Evolutionary conservation across 2,797 vertebrate genomes (phyloP), one percentile per base, ranked within the genome.

Genomic region (Tenualosa ilisha): DNA sequence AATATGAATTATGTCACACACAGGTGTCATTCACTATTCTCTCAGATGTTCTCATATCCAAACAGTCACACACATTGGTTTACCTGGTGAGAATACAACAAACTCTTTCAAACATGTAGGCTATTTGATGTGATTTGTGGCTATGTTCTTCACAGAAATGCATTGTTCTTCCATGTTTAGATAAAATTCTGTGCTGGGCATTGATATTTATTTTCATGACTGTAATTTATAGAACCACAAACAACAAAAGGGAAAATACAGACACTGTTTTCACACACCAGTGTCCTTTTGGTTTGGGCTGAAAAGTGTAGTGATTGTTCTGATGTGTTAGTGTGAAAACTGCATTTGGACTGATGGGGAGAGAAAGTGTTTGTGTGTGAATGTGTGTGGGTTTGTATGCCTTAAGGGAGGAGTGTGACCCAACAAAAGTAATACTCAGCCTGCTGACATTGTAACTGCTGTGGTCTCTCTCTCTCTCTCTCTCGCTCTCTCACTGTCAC

Each of bases 391-490:
- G 63, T 65, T 65, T 65, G 24, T n/a, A 31, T 65, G 63, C 24
- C 63, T n/a, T 4, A 65, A 75, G 68, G 68, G 68, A 75, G 68
- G 68, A 75, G 68, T 75, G 68, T 3, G 40, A 40, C 31, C 13
- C 65, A 75, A 43, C 68, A 17, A 75, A 40, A 75, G 31, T 75
- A 37, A 75, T 40, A 40, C 40, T 75, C 68, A 40, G 68, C 68
- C 40, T 75, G 68, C 68, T 31, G 40, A 75, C 68, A 40, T 43
- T 75, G 68, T 15, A 75, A 26, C 68, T 43, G 31, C 68, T 75
- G 68, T 75, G 68, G 68, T 75, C 51, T 53, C 51, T 53, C 51
- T 53, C 51, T 15, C 51, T 53, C 51, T 53, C 51, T 53, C 51
- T 75, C 51, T 53, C 51, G 17, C 51, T 53, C 51, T 15, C 51